These are phyloP conservation scores for Diorhabda carinulata DNA, from an alignment of 1,140 invertebrate species.

Conservation along the genomic window DNA sequence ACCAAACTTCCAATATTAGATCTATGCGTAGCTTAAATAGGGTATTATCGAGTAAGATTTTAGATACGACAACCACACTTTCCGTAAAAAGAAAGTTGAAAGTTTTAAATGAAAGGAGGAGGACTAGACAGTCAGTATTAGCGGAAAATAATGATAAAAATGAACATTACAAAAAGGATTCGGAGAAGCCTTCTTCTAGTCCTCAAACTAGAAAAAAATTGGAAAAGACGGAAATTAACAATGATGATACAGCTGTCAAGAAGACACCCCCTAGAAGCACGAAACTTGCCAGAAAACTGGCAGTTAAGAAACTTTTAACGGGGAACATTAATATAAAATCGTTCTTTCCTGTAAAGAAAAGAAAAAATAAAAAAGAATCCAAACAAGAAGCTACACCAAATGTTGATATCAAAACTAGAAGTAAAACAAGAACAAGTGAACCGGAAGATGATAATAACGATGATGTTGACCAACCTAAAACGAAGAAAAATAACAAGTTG, in stretches of 20 bases:
- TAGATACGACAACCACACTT: constrained; percentile 40
- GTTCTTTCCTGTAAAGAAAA: constrained; percentile 36
- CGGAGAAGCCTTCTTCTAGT: not conserved
- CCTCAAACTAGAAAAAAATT: constrained; percentile 11
- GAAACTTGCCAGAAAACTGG: constrained; percentile 19
- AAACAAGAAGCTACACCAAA: constrained; percentile 19
- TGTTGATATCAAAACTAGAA: constrained; percentile 11
- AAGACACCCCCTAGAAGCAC: constrained; percentile 16
- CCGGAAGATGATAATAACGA: constrained; percentile 4
- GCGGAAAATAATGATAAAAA: constrained; percentile 5
- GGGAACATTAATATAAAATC: constrained; percentile 35
- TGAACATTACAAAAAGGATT: constrained; percentile 13
- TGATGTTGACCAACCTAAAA: not conserved
- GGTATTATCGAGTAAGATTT: constrained; percentile 39
- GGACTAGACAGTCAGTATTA: constrained; percentile 16
- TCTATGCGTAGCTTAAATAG: constrained; percentile 36
- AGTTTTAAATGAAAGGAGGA: constrained; percentile 17
- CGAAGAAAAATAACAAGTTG: not conserved
- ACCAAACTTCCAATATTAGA: constrained; percentile 15
- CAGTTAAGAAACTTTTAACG: constrained; percentile 25
- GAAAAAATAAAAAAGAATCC: constrained; percentile 18
- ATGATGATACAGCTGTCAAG: not conserved
- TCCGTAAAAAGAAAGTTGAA: constrained; percentile 39
- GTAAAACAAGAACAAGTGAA: constrained; percentile 10
- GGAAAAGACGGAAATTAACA: constrained; percentile 6